Conservation (phyloP, 2,113 vertebrate species). For the Ceyx melanurus region DNA sequence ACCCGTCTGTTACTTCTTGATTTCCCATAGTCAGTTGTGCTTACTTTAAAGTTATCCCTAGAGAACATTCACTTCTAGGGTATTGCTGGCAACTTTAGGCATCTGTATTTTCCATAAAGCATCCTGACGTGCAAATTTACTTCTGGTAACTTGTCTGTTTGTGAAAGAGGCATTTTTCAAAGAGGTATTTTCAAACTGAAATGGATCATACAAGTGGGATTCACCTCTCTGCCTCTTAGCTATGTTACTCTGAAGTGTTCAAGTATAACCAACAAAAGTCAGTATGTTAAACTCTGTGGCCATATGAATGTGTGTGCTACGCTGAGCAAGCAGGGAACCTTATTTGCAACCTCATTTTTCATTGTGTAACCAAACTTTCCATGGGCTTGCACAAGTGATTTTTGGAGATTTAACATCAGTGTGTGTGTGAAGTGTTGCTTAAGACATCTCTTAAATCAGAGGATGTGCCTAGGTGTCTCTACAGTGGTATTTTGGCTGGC, state of each 20-base stretch:
- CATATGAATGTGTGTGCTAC: background rate
- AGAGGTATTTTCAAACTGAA: background rate
- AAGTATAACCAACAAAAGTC: background rate
- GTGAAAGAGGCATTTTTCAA: background rate
- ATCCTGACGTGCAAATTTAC: background rate
- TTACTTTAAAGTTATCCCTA: constrained; percentile 7
- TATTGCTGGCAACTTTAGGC: background rate
- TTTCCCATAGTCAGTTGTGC: background rate
- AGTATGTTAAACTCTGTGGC: background rate
- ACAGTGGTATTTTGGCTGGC: background rate
- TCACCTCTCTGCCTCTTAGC: background rate
- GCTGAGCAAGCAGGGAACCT: background rate
- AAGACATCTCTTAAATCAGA: background rate
- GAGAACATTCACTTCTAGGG: background rate
- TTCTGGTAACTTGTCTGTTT: background rate
- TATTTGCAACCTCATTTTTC: background rate
- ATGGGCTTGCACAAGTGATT: background rate
- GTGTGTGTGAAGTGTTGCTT: background rate
- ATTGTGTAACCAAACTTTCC: background rate
- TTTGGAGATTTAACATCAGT: background rate
- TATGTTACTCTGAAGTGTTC: background rate
- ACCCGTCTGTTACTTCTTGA: background rate
- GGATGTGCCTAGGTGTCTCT: background rate
- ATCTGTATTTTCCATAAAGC: background rate
- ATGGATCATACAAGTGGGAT: background rate